These are phyloP conservation scores for Cerceris rybyensis DNA, from an alignment of 2,888 invertebrate genomes.

Conservation along the genomic window DNA sequence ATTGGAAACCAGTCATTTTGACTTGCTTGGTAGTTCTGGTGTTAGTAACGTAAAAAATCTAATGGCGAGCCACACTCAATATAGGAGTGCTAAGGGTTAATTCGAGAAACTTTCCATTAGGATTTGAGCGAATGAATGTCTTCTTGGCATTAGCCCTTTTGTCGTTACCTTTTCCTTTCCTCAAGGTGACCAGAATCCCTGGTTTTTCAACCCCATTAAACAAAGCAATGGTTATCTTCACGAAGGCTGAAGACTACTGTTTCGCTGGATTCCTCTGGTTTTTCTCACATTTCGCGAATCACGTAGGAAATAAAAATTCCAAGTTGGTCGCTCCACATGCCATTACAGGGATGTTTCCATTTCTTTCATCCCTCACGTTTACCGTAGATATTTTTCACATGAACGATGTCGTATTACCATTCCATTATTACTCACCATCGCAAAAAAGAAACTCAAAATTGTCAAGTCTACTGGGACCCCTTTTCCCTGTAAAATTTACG, in stretches of 20 bases:
- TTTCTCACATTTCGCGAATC: slow-evolving; percentile 25
- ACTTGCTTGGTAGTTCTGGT: too few species aligned
- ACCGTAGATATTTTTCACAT: too few species aligned
- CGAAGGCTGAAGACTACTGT: slow-evolving; percentile 37
- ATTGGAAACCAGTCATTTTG: too few species aligned
- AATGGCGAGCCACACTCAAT: too few species aligned
- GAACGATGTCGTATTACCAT: too few species aligned
- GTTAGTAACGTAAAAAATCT: too few species aligned
- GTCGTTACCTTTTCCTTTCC: neutral
- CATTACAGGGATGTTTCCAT: too few species aligned
- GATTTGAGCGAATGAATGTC: too few species aligned
- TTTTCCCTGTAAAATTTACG: neutral
- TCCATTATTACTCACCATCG: too few species aligned
- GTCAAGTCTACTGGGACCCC: neutral
- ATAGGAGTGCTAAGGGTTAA: too few species aligned
- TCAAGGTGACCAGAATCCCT: slow-evolving; percentile 29
- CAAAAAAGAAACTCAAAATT: neutral
- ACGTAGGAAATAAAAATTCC: slow-evolving; percentile 24
- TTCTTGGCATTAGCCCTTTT: neutral
- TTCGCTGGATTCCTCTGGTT: slow-evolving; percentile 31
- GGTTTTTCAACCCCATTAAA: slow-evolving; percentile 18
- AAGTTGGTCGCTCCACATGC: neutral
- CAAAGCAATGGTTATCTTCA: slow-evolving; percentile 23
- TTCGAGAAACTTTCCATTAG: too few species aligned
- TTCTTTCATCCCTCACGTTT: too few species aligned